Conservation (phyloP, 37 sponge, comb jelly and placozoan species). For the Haliclona indistincta region DNA sequence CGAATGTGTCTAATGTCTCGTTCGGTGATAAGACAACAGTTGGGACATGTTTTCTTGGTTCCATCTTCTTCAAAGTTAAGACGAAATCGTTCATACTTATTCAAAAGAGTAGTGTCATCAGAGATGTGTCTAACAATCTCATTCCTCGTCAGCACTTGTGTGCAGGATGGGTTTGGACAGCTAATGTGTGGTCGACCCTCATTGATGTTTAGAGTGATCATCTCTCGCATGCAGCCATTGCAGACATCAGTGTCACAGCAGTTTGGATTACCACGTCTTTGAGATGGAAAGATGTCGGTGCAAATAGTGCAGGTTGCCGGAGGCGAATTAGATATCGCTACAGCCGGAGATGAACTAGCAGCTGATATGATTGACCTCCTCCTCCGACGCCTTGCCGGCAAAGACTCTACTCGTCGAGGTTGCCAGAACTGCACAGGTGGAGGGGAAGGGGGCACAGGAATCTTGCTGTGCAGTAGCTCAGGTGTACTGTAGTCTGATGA, state of each 20-base stretch:
- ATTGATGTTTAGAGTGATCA: conserved; percentile 3
- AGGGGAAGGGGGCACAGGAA: conserved; percentile 34
- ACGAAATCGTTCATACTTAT: conserved; percentile 27
- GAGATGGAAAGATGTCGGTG: not conserved
- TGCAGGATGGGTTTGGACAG: conserved; percentile 25
- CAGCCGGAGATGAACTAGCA: too few species aligned
- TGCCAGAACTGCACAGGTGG: conserved; percentile 20
- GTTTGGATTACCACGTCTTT: too few species aligned
- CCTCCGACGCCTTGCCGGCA: too few species aligned
- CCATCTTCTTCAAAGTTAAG: not conserved
- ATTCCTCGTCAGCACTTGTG: not conserved
- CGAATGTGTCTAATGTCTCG: not conserved
- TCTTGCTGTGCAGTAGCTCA: too few species aligned
- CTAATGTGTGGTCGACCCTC: conserved; percentile 11
- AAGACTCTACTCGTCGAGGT: too few species aligned
- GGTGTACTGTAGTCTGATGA: not conserved
- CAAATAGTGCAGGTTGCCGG: not conserved
- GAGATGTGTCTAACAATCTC: not conserved
- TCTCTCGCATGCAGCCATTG: not conserved
- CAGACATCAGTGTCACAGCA: conserved; percentile 12
- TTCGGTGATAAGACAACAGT: conserved; percentile 13
- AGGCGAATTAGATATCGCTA: not conserved
- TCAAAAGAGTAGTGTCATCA: not conserved
- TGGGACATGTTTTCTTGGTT: conserved; percentile 38
- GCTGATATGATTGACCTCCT: too few species aligned